Percentiles rank a stretch among this genome's conserved stretches.
Conservation (phyloP, 2,113 vertebrate genomes). For the Chlamydotis undulata region DNA sequence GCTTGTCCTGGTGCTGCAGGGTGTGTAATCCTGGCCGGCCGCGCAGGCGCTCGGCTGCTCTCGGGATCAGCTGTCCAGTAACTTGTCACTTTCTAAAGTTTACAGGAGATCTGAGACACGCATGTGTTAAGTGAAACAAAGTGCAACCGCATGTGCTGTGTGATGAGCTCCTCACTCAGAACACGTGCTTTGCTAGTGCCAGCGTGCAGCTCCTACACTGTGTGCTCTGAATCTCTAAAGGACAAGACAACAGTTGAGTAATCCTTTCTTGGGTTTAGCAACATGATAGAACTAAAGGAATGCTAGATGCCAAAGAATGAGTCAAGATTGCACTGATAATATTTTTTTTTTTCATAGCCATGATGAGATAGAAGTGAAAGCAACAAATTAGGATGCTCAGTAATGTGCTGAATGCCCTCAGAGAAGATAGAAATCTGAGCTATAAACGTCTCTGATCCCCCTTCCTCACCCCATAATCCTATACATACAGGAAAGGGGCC, state of each 20-base stretch:
- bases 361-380: neutral
- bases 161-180: neutral
- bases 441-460: neutral
- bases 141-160: neutral
- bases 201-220: neutral
- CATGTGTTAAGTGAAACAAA: neutral
- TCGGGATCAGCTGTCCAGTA: too few species aligned
- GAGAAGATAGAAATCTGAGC: neutral
- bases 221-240: neutral
- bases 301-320: neutral
- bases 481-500: neutral
- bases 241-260: neutral
- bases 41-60: too few species aligned
- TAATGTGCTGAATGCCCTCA: neutral
- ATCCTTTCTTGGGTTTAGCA: neutral
- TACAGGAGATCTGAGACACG: neutral
- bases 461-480: fast-evolving
- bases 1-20: too few species aligned
- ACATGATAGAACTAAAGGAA: neutral
- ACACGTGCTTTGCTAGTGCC: neutral
- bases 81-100: neutral
- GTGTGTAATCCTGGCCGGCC: too few species aligned
- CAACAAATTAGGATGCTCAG: neutral
- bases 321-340: neutral
- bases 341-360: neutral